Base-by-base conservation (phyloP, 1,140 invertebrate species). In the fruit fly (Drosophila melanogaster) region DNA sequence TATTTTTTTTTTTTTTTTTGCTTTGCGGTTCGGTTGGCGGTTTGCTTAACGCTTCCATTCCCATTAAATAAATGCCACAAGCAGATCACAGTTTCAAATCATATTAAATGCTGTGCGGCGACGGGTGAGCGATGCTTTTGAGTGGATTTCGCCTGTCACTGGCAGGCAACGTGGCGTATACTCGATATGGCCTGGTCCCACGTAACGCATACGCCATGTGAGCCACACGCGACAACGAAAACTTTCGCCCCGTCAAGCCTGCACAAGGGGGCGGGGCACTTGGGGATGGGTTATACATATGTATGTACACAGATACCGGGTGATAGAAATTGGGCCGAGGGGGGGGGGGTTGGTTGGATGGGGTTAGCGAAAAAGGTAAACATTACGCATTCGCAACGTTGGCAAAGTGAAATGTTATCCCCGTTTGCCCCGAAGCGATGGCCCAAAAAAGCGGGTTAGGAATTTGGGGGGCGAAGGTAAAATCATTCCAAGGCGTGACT, bases 61-160 rank as follows among this genome's bases (percentile, higher is more conserved):
- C 61, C 70, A 81, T 86, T 87, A 86, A 81, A 86, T 87, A 81
- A 86, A 79, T 86, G 81, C 83, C 83, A 86, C 54, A 56, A 81
- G 75, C 83, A 87, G 83, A 77, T 81, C 78, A 79, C 70, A 75
- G 51, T 84, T 84, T 71, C 83, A 80, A 86, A 81, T 77, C 74
- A 85, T 61, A 86, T 81, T 77, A 77, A 67, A 66, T 33, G 54
- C 26, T 22, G 40, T 55, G 47, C 46, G 22, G 54, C 33, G 15
- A 30, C 12, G 22, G 44, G 19, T 10, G 17, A 51, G 33, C 53
- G 19, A 17, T 35, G 46, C 47, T 75, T 81, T 66, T 66, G 51
- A 53, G 50, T 44, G 64, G 66, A 69, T 72, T 70, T 67, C 24
- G 41, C 44, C 76, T 83, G 80, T 79, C 80, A 83, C 59, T 33